A percentile compares a stretch with the other conserved stretches of the same genome.
Evolutionary conservation across 2,888 invertebrate species (phyloP).

Genomic region (Dasysyrphus tricinctus): DNA sequence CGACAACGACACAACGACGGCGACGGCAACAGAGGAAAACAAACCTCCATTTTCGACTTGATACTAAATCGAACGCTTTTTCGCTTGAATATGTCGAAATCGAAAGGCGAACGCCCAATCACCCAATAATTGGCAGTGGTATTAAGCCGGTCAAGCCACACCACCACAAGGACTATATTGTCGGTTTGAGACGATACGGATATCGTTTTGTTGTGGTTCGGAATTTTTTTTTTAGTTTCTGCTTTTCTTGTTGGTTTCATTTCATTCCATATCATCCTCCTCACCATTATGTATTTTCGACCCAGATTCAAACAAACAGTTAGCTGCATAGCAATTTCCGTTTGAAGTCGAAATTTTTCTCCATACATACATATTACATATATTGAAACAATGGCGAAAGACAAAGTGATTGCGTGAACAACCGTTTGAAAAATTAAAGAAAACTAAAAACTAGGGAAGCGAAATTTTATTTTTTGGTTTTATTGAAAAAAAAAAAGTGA

Average conservation of each 20-base stretch:
- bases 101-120: constrained; percentile 21
- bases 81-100: constrained; percentile 64
- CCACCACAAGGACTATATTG: constrained; percentile 26
- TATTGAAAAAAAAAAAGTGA: constrained; percentile 1
- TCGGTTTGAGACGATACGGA: constrained; percentile 33
- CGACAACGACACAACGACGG: not conserved
- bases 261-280: not conserved
- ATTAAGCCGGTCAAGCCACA: constrained; percentile 10
- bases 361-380: not conserved
- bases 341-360: constrained; percentile 49
- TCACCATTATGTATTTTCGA: constrained; percentile 11
- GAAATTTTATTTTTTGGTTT: constrained; percentile 35
- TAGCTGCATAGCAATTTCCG: constrained; percentile 43
- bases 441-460: constrained; percentile 49
- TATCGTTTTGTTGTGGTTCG: constrained; percentile 65
- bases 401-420: constrained; percentile 69
- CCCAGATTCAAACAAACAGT: constrained; percentile 5
- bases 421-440: constrained; percentile 66
- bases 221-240: constrained; percentile 22
- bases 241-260: not conserved
- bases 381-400: constrained; percentile 53
- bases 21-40: not conserved
- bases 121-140: constrained; percentile 27
- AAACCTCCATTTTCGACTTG: constrained; percentile 58
- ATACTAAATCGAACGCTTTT: constrained; percentile 69